Evolutionary conservation across 2,888 invertebrate genomes (phyloP), one percentile per base, ranked within the genome.

Genomic region (Caenorhabditis afra): DNA sequence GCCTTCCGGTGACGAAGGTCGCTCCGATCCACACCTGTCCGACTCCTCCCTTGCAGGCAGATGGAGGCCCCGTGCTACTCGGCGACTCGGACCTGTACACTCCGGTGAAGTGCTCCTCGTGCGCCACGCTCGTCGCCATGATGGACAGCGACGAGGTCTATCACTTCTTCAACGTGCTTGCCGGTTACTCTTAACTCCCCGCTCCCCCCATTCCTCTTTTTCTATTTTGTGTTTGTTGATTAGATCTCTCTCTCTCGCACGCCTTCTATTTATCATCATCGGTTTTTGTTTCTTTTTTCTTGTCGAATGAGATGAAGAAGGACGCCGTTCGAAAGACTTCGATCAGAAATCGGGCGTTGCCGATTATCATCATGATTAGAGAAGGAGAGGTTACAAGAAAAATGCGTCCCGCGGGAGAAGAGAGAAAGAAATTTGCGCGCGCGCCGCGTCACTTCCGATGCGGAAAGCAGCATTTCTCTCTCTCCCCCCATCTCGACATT

Each of bases 141-240:
- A 91, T 91, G 89, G 93, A 93, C 86, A 82, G 84, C 20, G 92
- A 93, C 59, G 93, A 93, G 88, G 91, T 93, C 1, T 93, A 92
- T 87, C 93, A 93, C 86, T 93, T 93, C 89, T 93, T 93, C 85
- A 93, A 93, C 90, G 92, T 93, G 16, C 87, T 93, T 18, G 90
- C 92, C 35, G 92, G 94, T 77, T 90, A 91, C 85, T 87, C 88
- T n/a, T 90, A 76, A 85, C 45, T 50, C 66, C 29, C 3, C 29
- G 7, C 4, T 29, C 29, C 29, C 29, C 7, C 29, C 44, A 39
- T 58, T 16, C 23, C 20, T 37, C 45, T 35, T 55, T 29, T 10
- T 12, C 41, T 14, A 3, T 50, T 29, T 11, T 29, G 35, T 47
- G 59, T 47, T 64, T 74, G 71, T 12, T 53, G 11, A n/a, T 62